A percentile compares a stretch with the other conserved stretches of the same genome.
Conservation (phyloP, 2,113 vertebrate genomes). For the Macrotis lagotis region DNA sequence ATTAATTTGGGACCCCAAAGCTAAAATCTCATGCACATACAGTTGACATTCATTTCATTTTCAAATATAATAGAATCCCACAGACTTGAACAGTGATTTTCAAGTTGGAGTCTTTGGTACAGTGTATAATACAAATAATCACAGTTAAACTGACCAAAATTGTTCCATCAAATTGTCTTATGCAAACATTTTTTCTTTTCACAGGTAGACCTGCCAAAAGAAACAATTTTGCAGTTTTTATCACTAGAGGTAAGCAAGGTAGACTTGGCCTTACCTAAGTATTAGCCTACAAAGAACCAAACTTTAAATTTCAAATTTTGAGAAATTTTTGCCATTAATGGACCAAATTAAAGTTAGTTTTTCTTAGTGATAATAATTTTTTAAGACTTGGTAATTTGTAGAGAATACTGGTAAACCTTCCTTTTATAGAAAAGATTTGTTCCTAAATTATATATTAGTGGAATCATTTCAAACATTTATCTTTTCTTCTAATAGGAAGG, state of each 20-base stretch:
- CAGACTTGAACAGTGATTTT: neutral
- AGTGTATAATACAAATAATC: neutral
- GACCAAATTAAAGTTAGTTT: slow-evolving; percentile 22
- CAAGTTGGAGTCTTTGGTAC: neutral
- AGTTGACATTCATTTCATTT: neutral
- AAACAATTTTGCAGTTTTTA: slow-evolving; percentile 94
- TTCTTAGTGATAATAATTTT: neutral
- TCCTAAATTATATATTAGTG: slow-evolving; percentile 14
- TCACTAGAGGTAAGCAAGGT: slow-evolving; percentile 91
- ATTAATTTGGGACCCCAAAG: neutral
- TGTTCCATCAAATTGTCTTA: neutral
- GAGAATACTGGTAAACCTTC: slow-evolving; percentile 24
- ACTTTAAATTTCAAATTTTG: slow-evolving; percentile 31
- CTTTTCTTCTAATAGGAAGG: neutral
- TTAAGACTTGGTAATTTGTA: slow-evolving; percentile 11
- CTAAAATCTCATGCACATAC: neutral
- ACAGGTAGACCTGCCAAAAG: slow-evolving; percentile 96
- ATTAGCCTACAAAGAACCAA: neutral
- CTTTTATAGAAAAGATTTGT: slow-evolving; percentile 20
- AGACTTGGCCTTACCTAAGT: neutral
- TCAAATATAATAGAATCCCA: neutral
- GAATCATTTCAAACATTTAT: neutral
- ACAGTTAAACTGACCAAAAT: neutral
- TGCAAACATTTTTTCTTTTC: slow-evolving; percentile 54
- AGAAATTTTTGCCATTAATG: slow-evolving; percentile 1